Percentiles rank a stretch among this genome's conserved stretches.
Evolutionary conservation across 2,113 vertebrate species (phyloP).

Genomic region (Dicerorhinus sumatrensis): DNA sequence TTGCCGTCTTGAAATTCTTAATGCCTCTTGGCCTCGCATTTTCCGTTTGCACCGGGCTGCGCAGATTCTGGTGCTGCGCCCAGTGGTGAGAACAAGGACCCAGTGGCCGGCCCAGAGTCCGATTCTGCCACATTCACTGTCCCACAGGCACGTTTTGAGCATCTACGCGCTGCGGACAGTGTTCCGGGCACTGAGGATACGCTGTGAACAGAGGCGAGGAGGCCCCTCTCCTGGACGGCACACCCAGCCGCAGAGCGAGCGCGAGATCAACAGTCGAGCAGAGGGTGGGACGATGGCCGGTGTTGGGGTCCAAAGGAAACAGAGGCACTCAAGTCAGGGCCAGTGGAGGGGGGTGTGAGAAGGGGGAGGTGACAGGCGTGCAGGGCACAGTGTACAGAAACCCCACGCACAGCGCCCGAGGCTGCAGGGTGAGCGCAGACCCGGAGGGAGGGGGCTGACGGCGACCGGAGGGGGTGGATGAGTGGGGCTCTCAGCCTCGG

Average conservation of each 20-base stretch:
- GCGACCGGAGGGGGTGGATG: background rate
- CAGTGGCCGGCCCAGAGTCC: background rate
- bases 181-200: fast-evolving
- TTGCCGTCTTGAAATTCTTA: background rate
- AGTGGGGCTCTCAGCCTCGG: background rate
- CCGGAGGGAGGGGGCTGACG: fast-evolving
- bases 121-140: fast-evolving
- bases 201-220: fast-evolving
- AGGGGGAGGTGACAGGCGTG: background rate
- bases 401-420: fast-evolving
- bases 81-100: background rate
- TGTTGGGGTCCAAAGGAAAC: background rate
- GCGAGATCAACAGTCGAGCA: fast-evolving
- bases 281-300: fast-evolving
- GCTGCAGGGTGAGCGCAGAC: background rate
- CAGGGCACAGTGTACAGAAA: background rate
- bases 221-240: fast-evolving
- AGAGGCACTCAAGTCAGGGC: background rate
- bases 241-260: fast-evolving
- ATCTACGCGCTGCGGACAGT: fast-evolving
- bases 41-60: background rate
- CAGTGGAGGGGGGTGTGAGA: no score
- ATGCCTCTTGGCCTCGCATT: fast-evolving
- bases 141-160: fast-evolving
- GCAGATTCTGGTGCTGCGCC: background rate